Percentiles rank a stretch among this genome's conserved stretches.
Conservation (phyloP, 2,888 invertebrate genomes). For the Odontomyia ornata region DNA sequence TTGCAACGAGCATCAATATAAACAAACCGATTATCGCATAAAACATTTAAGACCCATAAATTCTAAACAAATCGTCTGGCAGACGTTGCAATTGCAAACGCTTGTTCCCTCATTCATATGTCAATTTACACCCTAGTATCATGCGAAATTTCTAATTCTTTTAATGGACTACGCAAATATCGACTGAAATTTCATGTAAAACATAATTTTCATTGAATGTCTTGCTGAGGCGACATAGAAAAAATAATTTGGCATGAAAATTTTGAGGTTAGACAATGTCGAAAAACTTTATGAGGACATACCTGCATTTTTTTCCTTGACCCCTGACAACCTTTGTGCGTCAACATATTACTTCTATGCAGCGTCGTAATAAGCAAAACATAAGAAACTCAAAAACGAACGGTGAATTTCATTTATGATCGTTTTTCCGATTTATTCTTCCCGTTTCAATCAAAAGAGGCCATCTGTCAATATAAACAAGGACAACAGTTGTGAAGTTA, state of each 20-base stretch:
- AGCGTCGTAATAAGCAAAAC: slow-evolving; percentile 51
- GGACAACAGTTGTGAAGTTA: slow-evolving; percentile 47
- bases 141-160: neutral
- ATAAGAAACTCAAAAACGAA: slow-evolving; percentile 50
- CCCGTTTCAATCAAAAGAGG: slow-evolving; percentile 39
- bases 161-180: neutral
- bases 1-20: too few relatives aligned
- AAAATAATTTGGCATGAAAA: neutral
- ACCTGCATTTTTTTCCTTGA: slow-evolving; percentile 68
- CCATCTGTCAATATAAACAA: slow-evolving; percentile 54
- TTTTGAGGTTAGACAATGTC: slow-evolving; percentile 28
- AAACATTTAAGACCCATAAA: neutral
- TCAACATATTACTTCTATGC: slow-evolving; percentile 60
- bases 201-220: neutral
- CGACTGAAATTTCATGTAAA: neutral
- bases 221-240: neutral
- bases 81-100: neutral
- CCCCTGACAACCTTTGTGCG: slow-evolving; percentile 64
- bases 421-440: slow-evolving; percentile 24
- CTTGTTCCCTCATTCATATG: neutral
- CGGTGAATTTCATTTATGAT: slow-evolving; percentile 38
- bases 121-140: too few relatives aligned
- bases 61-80: neutral
- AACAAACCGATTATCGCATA: neutral
- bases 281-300: slow-evolving; percentile 41